These are phyloP conservation scores for Pluvianellus socialis DNA, from an alignment of 2,113 vertebrate species.

Conservation along the genomic window DNA sequence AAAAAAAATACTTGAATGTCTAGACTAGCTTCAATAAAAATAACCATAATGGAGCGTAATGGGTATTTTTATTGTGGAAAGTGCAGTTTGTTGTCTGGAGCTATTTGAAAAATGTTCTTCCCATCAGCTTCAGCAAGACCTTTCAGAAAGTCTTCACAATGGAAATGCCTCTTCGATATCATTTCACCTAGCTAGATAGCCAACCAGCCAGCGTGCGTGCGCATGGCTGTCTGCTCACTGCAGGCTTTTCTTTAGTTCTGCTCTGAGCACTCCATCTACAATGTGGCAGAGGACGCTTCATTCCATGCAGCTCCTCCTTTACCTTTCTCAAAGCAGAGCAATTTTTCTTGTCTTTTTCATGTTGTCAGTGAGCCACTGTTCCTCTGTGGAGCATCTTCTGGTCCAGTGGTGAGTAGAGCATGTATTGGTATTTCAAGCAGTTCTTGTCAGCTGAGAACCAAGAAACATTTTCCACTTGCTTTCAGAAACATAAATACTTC, in stretches of 20 bases:
- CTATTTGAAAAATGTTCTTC: conserved; percentile 32
- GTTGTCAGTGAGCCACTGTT: background rate
- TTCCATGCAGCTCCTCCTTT: background rate
- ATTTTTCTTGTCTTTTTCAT: background rate
- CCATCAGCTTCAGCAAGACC: background rate
- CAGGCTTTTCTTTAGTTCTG: background rate
- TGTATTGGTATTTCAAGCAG: background rate
- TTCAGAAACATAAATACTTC: background rate
- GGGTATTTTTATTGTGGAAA: conserved; percentile 48
- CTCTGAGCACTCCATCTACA: background rate
- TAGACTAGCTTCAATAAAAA: conserved; percentile 58
- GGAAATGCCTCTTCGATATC: conserved; percentile 25
- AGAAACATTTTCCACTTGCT: background rate
- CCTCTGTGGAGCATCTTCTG: background rate
- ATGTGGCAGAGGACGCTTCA: background rate
- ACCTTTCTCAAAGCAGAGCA: background rate
- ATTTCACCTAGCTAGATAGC: background rate
- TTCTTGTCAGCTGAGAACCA: background rate
- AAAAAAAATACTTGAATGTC: conserved; percentile 42
- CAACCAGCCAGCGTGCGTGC: accelerated
- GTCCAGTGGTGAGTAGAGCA: background rate
- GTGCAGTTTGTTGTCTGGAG: conserved; percentile 32
- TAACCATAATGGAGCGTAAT: conserved; percentile 49
- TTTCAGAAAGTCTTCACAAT: conserved; percentile 11
- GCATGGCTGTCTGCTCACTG: background rate